phyloP scores from a whole-genome alignment of 2,113 vertebrate species.

The Cephalopholis sonnerati region DNA sequence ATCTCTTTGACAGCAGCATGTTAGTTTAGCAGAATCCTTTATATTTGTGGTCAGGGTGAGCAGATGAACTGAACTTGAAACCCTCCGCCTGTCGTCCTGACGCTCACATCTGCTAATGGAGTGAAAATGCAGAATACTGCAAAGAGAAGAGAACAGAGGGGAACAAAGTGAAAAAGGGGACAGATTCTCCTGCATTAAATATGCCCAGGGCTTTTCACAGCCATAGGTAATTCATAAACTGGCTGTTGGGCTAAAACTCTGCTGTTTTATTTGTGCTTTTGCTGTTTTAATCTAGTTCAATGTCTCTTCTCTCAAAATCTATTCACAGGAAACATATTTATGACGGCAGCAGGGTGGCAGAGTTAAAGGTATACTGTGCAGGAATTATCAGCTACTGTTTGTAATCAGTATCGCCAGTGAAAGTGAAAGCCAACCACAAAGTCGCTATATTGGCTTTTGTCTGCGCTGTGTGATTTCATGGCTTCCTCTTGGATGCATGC shows the following conservation, averaged over 20 bases:
- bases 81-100: conserved; percentile 15
- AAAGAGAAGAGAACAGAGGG: conserved; percentile 42
- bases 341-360: not conserved
- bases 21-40: not conserved
- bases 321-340: conserved; percentile 2
- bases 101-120: conserved; percentile 25
- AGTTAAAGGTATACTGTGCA: not conserved
- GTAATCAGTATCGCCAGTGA: too few species aligned
- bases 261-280: conserved; percentile 51
- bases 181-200: conserved; percentile 78
- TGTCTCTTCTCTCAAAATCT: conserved; percentile 17
- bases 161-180: conserved; percentile 60
- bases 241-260: conserved; percentile 52
- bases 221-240: conserved; percentile 79
- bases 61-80: conserved; percentile 29
- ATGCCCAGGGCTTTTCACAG: conserved; percentile 69
- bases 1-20: not conserved
- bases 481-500: too few species aligned
- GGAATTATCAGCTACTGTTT: too few species aligned
- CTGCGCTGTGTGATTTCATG: too few species aligned
- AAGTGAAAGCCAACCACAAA: too few species aligned
- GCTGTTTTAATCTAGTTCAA: conserved; percentile 28
- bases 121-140: conserved; percentile 48
- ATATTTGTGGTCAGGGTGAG: conserved; percentile 15
- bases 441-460: too few species aligned